phyloP scores from a whole-genome alignment of 2,888 invertebrate genomes.

The Bugula neritina region DNA sequence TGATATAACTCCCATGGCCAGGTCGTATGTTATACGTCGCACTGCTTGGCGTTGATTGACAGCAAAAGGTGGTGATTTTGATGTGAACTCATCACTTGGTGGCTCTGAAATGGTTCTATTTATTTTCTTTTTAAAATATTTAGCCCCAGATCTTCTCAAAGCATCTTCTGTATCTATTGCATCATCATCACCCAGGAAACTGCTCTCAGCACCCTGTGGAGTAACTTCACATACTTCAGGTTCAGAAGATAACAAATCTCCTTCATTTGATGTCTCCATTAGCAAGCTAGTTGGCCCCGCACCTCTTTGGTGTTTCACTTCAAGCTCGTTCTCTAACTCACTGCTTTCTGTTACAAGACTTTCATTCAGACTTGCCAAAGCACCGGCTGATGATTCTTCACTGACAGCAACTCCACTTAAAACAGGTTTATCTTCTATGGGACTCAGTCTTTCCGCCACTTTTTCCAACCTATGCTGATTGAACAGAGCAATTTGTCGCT shows the following conservation, averaged over 20 bases:
- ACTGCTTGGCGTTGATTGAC: background rate
- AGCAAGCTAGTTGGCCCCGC: background rate
- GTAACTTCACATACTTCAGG: background rate
- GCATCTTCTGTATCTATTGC: background rate
- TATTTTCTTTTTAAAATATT: background rate
- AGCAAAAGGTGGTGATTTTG: background rate
- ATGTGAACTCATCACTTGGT: background rate
- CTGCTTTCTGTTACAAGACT: background rate
- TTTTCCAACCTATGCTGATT: background rate
- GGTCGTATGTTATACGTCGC: slow-evolving; percentile 8
- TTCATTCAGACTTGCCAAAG: too few relatives aligned
- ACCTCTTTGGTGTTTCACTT: background rate
- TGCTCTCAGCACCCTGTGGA: background rate
- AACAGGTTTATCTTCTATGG: background rate
- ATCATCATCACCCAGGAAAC: background rate
- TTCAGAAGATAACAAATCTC: background rate
- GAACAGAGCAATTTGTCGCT: background rate
- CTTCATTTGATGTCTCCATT: background rate
- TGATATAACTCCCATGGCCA: slow-evolving; percentile 13
- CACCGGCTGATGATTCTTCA: background rate
- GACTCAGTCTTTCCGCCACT: background rate
- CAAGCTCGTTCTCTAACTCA: background rate
- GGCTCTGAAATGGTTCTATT: background rate
- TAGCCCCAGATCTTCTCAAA: background rate
- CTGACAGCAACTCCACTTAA: background rate